Percentiles rank a stretch among this genome's conserved stretches.
These are phyloP conservation scores for Platycnemis pennipes DNA, from an alignment of 2,888 invertebrate species.

Conservation along the genomic window DNA sequence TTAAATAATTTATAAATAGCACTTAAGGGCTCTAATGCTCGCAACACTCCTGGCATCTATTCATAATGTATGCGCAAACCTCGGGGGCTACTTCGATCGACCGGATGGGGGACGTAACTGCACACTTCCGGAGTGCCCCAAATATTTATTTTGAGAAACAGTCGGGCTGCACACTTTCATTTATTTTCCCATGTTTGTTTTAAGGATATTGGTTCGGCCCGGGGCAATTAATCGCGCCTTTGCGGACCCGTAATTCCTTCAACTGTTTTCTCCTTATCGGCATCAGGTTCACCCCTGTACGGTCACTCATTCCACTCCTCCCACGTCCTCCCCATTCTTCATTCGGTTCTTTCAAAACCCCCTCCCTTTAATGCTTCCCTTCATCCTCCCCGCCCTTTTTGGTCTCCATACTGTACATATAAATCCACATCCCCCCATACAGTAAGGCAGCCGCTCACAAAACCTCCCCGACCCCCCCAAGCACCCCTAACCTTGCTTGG, in stretches of 20 bases:
- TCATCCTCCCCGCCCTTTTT: background rate
- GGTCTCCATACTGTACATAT: background rate
- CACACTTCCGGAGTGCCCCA: background rate
- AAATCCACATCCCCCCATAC: background rate
- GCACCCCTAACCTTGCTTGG: background rate
- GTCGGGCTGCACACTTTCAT: background rate
- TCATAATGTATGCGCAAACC: slow-evolving; percentile 3
- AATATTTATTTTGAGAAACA: slow-evolving; percentile 32
- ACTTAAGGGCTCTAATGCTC: background rate
- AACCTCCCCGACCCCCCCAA: no score
- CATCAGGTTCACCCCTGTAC: slow-evolving; percentile 3
- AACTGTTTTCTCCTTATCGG: slow-evolving; percentile 31
- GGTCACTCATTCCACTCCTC: background rate
- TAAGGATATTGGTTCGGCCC: slow-evolving; percentile 23
- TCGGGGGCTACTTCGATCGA: background rate
- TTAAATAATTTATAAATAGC: background rate
- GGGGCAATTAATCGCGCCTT: slow-evolving; percentile 29
- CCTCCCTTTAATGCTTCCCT: background rate
- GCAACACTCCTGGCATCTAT: background rate
- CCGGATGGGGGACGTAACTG: background rate
- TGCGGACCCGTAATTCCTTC: background rate
- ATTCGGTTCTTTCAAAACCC: slow-evolving; percentile 1
- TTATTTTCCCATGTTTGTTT: slow-evolving; percentile 19
- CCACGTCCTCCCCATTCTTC: background rate
- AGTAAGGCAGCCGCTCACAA: background rate